phyloP scores from a whole-genome alignment of 1,140 invertebrate genomes.

The Drosophila orena region DNA sequence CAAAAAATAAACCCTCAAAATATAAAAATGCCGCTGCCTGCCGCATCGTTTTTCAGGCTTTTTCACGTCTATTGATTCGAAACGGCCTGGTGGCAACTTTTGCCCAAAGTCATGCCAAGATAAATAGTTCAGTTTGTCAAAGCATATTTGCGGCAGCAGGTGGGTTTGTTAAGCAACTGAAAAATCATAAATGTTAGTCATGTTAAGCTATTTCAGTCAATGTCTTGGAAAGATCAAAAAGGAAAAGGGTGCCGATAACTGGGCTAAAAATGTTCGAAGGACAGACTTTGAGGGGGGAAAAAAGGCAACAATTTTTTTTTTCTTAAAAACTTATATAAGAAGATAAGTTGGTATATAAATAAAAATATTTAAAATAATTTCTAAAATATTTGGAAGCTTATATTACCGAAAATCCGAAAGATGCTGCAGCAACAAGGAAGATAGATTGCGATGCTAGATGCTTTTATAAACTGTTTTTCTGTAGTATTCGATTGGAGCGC shows the following conservation, averaged over 20 bases:
- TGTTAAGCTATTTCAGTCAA: slow-evolving; percentile 52
- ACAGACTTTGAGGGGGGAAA: too few relatives aligned
- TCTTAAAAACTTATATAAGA: not conserved
- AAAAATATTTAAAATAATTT: too few relatives aligned
- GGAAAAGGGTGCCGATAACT: not conserved
- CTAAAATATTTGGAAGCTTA: too few relatives aligned
- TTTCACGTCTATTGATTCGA: slow-evolving; percentile 77
- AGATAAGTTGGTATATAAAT: not conserved
- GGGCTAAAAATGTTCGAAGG: not conserved
- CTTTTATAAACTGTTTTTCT: not conserved
- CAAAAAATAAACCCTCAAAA: too few relatives aligned
- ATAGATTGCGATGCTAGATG: too few relatives aligned
- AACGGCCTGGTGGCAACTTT: slow-evolving; percentile 54
- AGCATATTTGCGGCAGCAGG: slow-evolving; percentile 65
- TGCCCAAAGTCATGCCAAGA: slow-evolving; percentile 68
- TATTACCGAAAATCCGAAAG: not conserved
- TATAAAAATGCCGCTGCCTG: slow-evolving; percentile 23
- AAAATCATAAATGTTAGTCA: slow-evolving; percentile 3
- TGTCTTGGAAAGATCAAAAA: slow-evolving; percentile 61
- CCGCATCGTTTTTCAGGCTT: slow-evolving; percentile 67
- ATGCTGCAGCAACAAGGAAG: too few relatives aligned
- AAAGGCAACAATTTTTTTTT: not conserved
- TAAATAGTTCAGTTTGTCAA: slow-evolving; percentile 78
- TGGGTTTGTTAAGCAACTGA: slow-evolving; percentile 6
- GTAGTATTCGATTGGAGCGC: slow-evolving; percentile 20